phyloP scores from a whole-genome alignment of 2,888 invertebrate species.

The Malacosoma neustria region DNA sequence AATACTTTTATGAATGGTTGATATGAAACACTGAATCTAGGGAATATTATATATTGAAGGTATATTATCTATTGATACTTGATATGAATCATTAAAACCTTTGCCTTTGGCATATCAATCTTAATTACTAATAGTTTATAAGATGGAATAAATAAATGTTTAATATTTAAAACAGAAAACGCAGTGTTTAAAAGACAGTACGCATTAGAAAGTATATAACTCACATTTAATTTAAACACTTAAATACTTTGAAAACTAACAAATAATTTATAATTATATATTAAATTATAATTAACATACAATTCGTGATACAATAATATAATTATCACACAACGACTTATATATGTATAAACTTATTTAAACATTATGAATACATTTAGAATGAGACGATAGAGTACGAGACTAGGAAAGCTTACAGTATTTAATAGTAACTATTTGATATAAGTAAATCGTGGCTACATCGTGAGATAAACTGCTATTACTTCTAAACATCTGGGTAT shows the following conservation, averaged over 20 bases:
- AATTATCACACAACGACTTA: constrained; percentile 30
- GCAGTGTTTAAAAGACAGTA: constrained; percentile 1
- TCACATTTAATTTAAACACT: not conserved
- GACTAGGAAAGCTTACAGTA: not conserved
- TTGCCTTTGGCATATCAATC: constrained; percentile 38
- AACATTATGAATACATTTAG: constrained; percentile 8
- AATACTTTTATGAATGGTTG: constrained; percentile 8
- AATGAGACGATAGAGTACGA: constrained; percentile 6
- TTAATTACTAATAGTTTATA: constrained; percentile 7
- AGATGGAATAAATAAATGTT: constrained; percentile 1
- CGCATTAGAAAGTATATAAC: not conserved
- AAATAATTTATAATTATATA: not conserved
- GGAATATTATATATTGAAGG: constrained; percentile 1
- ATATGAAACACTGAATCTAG: constrained; percentile 1
- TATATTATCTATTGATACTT: constrained; percentile 15
- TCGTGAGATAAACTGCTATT: not conserved
- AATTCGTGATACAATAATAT: constrained; percentile 18
- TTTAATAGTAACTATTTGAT: not conserved
- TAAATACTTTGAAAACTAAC: not conserved
- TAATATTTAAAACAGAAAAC: not conserved
- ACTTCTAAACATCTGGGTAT: constrained; percentile 2
- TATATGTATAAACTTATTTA: constrained; percentile 11
- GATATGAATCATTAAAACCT: constrained; percentile 36
- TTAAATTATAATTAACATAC: not conserved
- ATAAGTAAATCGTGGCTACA: not conserved